These are phyloP conservation scores for Pomatostomus ruficeps DNA, from an alignment of 2,113 vertebrate species.

Conservation along the genomic window DNA sequence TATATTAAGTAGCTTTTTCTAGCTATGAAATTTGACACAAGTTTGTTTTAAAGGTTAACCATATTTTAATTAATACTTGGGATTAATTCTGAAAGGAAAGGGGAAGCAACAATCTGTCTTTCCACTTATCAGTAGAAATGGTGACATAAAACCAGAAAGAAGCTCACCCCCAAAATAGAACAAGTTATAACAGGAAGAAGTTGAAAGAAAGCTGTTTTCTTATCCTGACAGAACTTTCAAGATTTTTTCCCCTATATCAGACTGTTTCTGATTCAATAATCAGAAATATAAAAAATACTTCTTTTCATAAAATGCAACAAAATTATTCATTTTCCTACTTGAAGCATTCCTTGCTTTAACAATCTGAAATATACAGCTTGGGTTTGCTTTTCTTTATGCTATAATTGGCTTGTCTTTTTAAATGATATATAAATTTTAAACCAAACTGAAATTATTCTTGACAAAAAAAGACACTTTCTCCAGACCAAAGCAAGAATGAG, in stretches of 20 bases:
- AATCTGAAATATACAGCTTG: background rate
- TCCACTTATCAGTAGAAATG: background rate
- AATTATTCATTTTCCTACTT: background rate
- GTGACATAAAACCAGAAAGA: background rate
- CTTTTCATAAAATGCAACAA: background rate
- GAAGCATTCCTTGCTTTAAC: background rate
- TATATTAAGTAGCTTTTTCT: background rate
- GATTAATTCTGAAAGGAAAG: background rate
- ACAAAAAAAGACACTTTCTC: background rate
- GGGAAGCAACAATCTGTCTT: background rate
- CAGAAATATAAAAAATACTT: background rate
- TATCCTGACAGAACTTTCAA: background rate
- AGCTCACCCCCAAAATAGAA: background rate
- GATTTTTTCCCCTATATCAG: background rate
- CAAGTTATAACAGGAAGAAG: background rate
- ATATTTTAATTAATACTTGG: constrained; percentile 23
- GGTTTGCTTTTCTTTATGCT: background rate
- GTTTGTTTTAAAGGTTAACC: constrained; percentile 17
- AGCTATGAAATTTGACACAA: background rate
- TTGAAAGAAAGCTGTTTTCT: background rate
- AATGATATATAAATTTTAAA: background rate
- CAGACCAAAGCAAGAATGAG: background rate
- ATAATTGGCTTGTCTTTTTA: background rate
- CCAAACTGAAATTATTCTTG: background rate
- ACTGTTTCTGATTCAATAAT: background rate